Percentiles rank a stretch among this genome's conserved stretches.
Evolutionary conservation across 2,888 invertebrate genomes (phyloP).

Genomic region (Oasisia sp.): DNA sequence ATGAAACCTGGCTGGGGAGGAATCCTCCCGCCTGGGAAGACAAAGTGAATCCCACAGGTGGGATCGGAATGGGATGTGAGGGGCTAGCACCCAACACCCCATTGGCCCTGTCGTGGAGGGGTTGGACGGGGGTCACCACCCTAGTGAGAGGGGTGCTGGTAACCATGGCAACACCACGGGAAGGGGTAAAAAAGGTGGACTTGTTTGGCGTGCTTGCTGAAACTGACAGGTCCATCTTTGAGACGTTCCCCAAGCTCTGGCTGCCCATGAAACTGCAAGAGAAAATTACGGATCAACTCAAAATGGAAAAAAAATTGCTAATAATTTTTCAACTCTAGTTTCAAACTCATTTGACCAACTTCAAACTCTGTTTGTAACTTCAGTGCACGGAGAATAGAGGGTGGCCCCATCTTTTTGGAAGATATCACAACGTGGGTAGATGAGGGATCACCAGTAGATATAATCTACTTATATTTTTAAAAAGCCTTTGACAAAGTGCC

Average conservation of each 20-base stretch:
- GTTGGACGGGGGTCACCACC: background rate
- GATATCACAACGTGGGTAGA: too few relatives aligned
- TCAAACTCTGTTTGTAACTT: too few relatives aligned
- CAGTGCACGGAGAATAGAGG: too few relatives aligned
- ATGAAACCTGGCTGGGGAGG: background rate
- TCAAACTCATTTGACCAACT: too few relatives aligned
- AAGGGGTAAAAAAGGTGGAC: background rate
- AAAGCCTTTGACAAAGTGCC: too few relatives aligned
- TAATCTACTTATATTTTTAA: too few relatives aligned
- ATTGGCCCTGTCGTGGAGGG: background rate
- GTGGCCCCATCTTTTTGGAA: too few relatives aligned
- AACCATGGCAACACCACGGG: background rate
- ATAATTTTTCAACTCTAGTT: too few relatives aligned
- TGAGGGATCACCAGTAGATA: too few relatives aligned
- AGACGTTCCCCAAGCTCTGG: background rate
- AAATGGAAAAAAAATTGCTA: background rate
- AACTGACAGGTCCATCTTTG: slow-evolving; percentile 2
- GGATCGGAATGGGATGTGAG: background rate
- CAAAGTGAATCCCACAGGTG: background rate
- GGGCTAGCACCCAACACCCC: background rate
- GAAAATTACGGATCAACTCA: background rate
- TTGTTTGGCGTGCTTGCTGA: background rate
- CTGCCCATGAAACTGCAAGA: background rate
- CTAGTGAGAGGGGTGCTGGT: background rate
- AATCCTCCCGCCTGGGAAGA: background rate